These are phyloP conservation scores for Meiosimyza decipiens DNA, from an alignment of 2,888 invertebrate genomes.

Conservation along the genomic window DNA sequence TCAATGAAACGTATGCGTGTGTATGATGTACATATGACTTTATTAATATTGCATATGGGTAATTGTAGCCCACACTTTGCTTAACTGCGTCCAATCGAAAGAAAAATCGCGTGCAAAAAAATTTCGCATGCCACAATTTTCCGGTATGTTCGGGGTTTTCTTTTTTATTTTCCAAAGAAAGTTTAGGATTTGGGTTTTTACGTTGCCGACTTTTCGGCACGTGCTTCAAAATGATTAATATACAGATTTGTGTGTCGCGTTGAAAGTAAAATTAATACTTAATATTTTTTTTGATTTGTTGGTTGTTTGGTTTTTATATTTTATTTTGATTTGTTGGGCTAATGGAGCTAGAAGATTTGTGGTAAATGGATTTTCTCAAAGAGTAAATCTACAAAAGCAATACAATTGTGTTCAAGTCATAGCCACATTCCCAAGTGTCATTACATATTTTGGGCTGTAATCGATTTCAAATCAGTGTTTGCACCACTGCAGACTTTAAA, in stretches of 20 bases:
- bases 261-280: background rate
- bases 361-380: too few relatives aligned
- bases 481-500: too few relatives aligned
- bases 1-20: slow-evolving; percentile 28
- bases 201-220: slow-evolving; percentile 5
- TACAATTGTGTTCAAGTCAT: too few relatives aligned
- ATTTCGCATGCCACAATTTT: slow-evolving; percentile 19
- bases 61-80: background rate
- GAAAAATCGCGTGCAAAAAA: slow-evolving; percentile 39
- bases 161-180: background rate
- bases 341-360: background rate
- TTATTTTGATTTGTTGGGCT: background rate
- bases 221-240: slow-evolving; percentile 23
- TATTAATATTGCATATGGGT: too few relatives aligned
- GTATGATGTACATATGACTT: background rate
- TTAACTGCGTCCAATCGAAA: background rate
- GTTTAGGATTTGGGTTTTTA: background rate
- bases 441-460: too few relatives aligned
- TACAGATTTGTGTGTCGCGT: slow-evolving; percentile 10
- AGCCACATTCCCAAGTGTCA: too few relatives aligned
- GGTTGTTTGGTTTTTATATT: background rate
- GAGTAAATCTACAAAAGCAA: too few relatives aligned
- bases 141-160: slow-evolving; percentile 17
- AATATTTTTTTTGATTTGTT: background rate
- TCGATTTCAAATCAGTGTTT: too few relatives aligned